Evolutionary conservation across 2,113 vertebrate species (phyloP).

Genomic region (Ailurus styani): DNA sequence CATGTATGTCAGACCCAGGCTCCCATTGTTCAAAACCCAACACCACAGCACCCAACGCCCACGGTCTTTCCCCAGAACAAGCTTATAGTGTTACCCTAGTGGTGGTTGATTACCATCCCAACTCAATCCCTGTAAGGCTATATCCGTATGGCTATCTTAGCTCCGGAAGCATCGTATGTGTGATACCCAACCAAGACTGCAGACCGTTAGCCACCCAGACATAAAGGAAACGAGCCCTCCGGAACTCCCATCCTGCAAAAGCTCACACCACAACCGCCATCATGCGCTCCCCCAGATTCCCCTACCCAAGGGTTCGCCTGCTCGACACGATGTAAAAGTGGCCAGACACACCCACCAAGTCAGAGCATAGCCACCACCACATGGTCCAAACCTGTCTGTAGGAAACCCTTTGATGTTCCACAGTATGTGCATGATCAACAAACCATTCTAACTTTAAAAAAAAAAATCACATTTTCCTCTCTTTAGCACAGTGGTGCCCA

Average conservation of each 20-base stretch:
- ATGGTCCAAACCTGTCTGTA: neutral
- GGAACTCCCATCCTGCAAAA: fast-evolving
- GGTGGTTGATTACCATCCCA: fast-evolving
- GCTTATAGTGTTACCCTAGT: fast-evolving
- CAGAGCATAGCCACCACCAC: fast-evolving
- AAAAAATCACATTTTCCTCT: neutral
- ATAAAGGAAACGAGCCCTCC: fast-evolving
- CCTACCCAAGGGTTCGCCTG: neutral
- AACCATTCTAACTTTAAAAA: neutral
- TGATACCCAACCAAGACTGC: fast-evolving
- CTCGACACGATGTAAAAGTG: fast-evolving
- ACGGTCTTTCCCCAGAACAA: no score
- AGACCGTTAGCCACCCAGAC: neutral
- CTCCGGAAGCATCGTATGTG: neutral
- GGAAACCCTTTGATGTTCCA: fast-evolving
- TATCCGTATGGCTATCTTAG: neutral
- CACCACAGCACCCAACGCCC: fast-evolving
- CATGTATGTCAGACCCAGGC: fast-evolving
- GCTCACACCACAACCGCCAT: fast-evolving
- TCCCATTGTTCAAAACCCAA: no score
- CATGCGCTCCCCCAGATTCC: fast-evolving
- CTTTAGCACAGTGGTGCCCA: fast-evolving
- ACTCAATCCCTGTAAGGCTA: fast-evolving
- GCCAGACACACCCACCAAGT: fast-evolving
- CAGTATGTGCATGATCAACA: fast-evolving